Percentiles rank a stretch among this genome's conserved stretches.
These are phyloP conservation scores for Tyto alba DNA, from an alignment of 2,113 vertebrate species.

Conservation along the genomic window DNA sequence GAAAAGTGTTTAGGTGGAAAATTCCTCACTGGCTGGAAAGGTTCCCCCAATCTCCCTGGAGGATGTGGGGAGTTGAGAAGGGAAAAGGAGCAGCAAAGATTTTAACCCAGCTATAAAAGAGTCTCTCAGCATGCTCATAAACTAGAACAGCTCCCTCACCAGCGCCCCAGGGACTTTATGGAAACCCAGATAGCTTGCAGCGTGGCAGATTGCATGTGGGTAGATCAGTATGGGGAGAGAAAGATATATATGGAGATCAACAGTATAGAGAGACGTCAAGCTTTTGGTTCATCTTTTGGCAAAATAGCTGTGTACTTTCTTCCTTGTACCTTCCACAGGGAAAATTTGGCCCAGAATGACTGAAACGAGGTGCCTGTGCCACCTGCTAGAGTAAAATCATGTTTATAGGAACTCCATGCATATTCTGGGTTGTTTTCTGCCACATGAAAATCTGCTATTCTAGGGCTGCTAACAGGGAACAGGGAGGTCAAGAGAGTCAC, in stretches of 20 bases:
- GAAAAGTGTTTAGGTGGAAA: slow-evolving; percentile 28
- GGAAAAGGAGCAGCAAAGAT: not conserved
- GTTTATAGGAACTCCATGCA: fast-evolving
- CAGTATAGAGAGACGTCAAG: not conserved
- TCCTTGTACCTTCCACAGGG: not conserved
- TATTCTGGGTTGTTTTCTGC: not conserved
- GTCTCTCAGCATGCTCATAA: not conserved
- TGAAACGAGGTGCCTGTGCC: not conserved
- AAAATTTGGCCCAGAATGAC: not conserved
- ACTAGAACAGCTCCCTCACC: not conserved
- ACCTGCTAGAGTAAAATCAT: not conserved
- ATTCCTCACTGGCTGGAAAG: slow-evolving; percentile 30
- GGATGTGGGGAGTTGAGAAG: not conserved
- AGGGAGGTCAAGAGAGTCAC: not conserved
- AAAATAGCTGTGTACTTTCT: not conserved
- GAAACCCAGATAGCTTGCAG: not conserved
- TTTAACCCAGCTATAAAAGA: not conserved
- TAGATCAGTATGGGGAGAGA: not conserved
- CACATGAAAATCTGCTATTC: fast-evolving
- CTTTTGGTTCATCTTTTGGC: not conserved
- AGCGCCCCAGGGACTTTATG: not conserved
- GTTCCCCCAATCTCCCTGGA: not conserved
- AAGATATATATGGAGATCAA: not conserved
- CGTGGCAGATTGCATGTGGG: slow-evolving; percentile 49
- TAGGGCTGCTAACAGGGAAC: not conserved